Percentiles rank a stretch among this genome's conserved stretches.
These are phyloP conservation scores for Poeciliopsis infans DNA, from an alignment of 2,797 vertebrate species.

Conservation along the genomic window DNA sequence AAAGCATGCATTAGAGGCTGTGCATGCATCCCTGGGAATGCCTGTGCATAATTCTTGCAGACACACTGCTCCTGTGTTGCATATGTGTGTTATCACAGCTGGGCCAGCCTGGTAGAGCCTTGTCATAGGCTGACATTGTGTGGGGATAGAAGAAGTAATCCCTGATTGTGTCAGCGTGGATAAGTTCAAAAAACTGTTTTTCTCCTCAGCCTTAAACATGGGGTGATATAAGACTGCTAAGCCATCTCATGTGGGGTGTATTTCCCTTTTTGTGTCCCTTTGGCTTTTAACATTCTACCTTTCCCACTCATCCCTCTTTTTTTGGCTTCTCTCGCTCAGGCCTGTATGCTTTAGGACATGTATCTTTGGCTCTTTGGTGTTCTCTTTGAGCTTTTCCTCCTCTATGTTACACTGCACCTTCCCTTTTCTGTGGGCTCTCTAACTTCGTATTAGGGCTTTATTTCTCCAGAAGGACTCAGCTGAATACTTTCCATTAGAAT, in stretches of 20 bases:
- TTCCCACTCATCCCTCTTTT: conserved; percentile 18
- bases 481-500: conserved; percentile 79
- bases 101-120: conserved; percentile 45
- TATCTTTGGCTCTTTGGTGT: conserved; percentile 41
- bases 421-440: conserved; percentile 39
- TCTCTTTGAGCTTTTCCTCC: conserved; percentile 42
- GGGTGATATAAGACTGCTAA: conserved; percentile 58
- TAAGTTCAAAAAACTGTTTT: conserved; percentile 57
- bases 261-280: conserved; percentile 20
- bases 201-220: conserved; percentile 52
- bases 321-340: conserved; percentile 30
- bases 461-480: conserved; percentile 63
- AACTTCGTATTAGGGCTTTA: conserved; percentile 39
- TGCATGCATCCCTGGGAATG: conserved; percentile 8
- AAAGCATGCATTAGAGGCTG: conserved; percentile 20
- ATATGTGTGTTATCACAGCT: conserved; percentile 51
- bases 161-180: conserved; percentile 65
- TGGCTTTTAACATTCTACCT: conserved; percentile 32
- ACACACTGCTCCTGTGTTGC: conserved; percentile 28
- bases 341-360: conserved; percentile 48
- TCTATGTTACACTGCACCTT: conserved; percentile 36
- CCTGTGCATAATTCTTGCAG: conserved; percentile 14
- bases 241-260: conserved; percentile 49
- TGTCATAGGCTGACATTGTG: conserved; percentile 43
- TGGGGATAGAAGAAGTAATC: conserved; percentile 56